A percentile compares a stretch with the other conserved stretches of the same genome.
Evolutionary conservation across 2,888 invertebrate genomes (phyloP).

Genomic region (Agriopis aurantiaria): DNA sequence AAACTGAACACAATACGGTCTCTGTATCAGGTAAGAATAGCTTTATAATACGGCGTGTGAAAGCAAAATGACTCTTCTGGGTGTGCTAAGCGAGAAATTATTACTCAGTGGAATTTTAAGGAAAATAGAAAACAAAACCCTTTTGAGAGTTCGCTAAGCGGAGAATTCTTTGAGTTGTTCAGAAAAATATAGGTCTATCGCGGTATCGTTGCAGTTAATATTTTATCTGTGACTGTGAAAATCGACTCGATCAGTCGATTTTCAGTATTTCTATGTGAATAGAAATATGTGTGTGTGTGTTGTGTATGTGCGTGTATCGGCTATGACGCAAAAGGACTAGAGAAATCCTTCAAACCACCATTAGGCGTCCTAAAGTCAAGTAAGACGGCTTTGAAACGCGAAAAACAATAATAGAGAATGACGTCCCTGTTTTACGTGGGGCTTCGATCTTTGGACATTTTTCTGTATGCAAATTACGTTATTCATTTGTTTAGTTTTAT

Average conservation of each 20-base stretch:
- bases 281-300: no score
- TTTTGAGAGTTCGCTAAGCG: conserved; percentile 51
- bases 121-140: conserved; percentile 65
- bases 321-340: neutral
- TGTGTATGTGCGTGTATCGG: no score
- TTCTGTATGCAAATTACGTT: conserved; percentile 65
- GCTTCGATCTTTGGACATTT: conserved; percentile 64
- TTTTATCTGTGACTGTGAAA: neutral
- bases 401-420: conserved; percentile 60
- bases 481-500: conserved; percentile 50
- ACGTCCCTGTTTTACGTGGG: conserved; percentile 59
- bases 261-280: neutral
- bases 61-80: conserved; percentile 70
- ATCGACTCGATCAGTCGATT: neutral
- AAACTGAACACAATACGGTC: conserved; percentile 51
- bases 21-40: conserved; percentile 62
- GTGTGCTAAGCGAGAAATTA: conserved; percentile 73
- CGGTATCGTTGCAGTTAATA: neutral
- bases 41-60: conserved; percentile 65
- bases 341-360: conserved; percentile 33
- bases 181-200: conserved; percentile 23
- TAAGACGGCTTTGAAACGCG: conserved; percentile 63
- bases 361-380: conserved; percentile 48
- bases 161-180: conserved; percentile 34
- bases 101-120: conserved; percentile 68